Base-by-base conservation (phyloP, 2,797 vertebrate genomes). In the Channa striata region DNA sequence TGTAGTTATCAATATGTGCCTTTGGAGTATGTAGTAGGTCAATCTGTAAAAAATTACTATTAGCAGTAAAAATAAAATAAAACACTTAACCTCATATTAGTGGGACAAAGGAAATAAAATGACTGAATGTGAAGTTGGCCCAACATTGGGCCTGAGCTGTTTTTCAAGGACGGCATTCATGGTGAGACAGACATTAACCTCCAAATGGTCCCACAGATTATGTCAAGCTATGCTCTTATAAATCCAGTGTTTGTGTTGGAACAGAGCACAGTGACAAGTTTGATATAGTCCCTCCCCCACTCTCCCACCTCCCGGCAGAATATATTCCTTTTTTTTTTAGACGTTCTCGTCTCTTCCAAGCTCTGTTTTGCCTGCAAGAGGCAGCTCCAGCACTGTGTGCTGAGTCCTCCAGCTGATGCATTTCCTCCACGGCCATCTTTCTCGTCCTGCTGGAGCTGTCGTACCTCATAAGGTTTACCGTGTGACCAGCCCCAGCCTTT, bases 301-400 rank as follows among this genome's bases (percentile, higher is more conserved):
- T 57, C 23, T 49, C 66, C 52, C 67, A 50, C 53, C 23, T 49
- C 66, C 52, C 67, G 47, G 72, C 46, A 19, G 56, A 66, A 56
- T 37, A 61, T 50, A 33, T 58, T 52, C 49, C 21, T 61, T 9
- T 3, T 30, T n/a, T 54, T 39, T 20, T 2, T 17, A 25, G 13
- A 47, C 30, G 63, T 52, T 54, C 8, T 1, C 6, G 47, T 67
- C 57, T 65, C 30, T 56, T 51, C 47, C 42, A 46, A 21, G 6
- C 51, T 58, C 44, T 74, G 46, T 70, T 82, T 59, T 65, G 57
- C 36, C 61, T 7, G 0, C 37, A 19, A 78, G 61, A 72, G 39
- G 33, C 68, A 10, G 25, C 44, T 73, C 65, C 30, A 47, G 33
- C 34, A 67, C 8, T 16, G 20, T 48, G 77, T 53, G 17, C 52